A percentile compares a stretch with the other conserved stretches of the same genome.
phyloP scores from a whole-genome alignment of 2,888 invertebrate genomes.

The Philonicus albiceps region DNA sequence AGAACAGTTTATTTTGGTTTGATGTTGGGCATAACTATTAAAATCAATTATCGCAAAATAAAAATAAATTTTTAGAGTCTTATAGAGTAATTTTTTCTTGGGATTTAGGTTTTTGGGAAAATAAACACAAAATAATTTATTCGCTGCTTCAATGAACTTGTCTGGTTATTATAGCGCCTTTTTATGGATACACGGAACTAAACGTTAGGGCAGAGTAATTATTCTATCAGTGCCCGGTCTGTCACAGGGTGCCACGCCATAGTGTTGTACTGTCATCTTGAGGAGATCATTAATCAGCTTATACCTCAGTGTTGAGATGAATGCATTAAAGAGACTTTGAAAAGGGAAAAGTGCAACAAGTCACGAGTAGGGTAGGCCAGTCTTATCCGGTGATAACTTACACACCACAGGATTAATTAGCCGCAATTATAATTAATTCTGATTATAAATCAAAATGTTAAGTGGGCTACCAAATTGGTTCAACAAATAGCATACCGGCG shows the following conservation, averaged over 20 bases:
- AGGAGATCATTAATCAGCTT: conserved; percentile 13
- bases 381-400: conserved; percentile 23
- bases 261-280: conserved; percentile 30
- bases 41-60: too few relatives aligned
- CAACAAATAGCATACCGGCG: background rate
- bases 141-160: background rate
- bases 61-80: too few relatives aligned
- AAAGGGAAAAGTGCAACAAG: background rate
- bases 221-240: background rate
- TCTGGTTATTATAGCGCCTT: background rate
- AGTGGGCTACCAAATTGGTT: conserved; percentile 44
- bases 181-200: background rate
- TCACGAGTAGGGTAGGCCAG: background rate
- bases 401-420: conserved; percentile 51
- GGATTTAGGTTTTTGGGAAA: background rate
- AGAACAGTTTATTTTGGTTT: too few relatives aligned
- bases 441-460: conserved; percentile 51
- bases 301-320: background rate
- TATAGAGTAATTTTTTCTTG: too few relatives aligned
- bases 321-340: background rate
- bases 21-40: too few relatives aligned
- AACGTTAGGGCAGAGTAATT: conserved; percentile 11
- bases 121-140: background rate
- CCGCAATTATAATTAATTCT: conserved; percentile 51
- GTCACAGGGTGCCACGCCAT: conserved; percentile 21